These are phyloP conservation scores for Drosophila kokeensis DNA, from an alignment of 2,888 invertebrate species.

Conservation along the genomic window DNA sequence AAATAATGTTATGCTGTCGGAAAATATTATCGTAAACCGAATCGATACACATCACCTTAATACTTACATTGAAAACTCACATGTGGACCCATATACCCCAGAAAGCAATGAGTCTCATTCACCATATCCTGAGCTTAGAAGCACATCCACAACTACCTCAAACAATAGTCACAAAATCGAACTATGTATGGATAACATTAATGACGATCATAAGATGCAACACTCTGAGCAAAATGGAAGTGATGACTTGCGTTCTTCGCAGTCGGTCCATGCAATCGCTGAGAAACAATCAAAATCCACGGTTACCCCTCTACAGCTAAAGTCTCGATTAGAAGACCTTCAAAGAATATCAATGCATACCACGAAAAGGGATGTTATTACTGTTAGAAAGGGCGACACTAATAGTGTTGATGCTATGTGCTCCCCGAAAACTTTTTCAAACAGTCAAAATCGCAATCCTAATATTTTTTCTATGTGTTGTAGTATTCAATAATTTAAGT, in stretches of 20 bases:
- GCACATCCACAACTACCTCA: conserved; percentile 64
- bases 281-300: conserved; percentile 81
- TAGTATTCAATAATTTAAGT: conserved; percentile 73
- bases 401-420: conserved; percentile 73
- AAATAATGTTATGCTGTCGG: conserved; percentile 79
- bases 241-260: conserved; percentile 6
- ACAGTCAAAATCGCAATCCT: conserved; percentile 51
- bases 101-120: conserved; percentile 92
- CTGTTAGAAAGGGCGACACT: conserved; percentile 75
- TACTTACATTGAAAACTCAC: conserved; percentile 68
- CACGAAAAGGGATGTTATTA: conserved; percentile 46
- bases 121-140: conserved; percentile 86
- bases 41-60: conserved; percentile 86
- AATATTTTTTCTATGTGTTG: conserved; percentile 76
- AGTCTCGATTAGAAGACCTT: conserved; percentile 86
- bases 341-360: conserved; percentile 73
- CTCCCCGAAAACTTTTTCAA: conserved; percentile 43
- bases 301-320: conserved; percentile 88
- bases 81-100: conserved; percentile 91
- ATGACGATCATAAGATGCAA: conserved; percentile 22
- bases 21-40: conserved; percentile 86
- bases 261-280: conserved; percentile 10
- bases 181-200: conserved; percentile 29
- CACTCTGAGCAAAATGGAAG: background rate
- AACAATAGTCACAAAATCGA: conserved; percentile 65